Evolutionary conservation across 2,797 vertebrate species (phyloP), one percentile per base, ranked within the genome.

Genomic region (Neopelma chrysocephalum): DNA sequence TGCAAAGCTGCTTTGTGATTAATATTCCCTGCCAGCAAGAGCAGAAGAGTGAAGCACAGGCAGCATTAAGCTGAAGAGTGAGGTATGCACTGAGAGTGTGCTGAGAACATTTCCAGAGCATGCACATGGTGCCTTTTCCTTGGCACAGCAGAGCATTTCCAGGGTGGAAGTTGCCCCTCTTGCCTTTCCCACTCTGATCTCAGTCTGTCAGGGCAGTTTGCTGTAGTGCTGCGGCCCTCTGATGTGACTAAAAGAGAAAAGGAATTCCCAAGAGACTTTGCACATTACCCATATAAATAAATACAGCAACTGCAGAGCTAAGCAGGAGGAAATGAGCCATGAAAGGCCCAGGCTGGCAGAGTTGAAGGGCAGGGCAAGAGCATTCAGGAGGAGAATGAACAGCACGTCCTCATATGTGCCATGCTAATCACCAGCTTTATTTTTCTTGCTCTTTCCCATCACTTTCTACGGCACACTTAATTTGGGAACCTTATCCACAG

Each of bases 331-430:
- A 96, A 95, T 42, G 90, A 97, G 90, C 88, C 88, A 9, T 95
- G 96, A 84, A 95, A 53, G 72, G 66, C 56, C 34, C 82, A 56
- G 80, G 85, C 91, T 95, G 90, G 91, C 91, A 94, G 95, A 79
- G 96, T 93, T 96, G 93, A 96, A 96, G 95, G 95, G 81, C 95
- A 97, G 95, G 93, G 69, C 96, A 96, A 96, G 96, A 72, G 51
- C 86, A 5, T 45, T 83, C 20, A 58, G 77, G 66, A 87, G 77
- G 48, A 88, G 78, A 94, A 69, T 1, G 11, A 88, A 26, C 34
- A 6, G 83, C 84, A 85, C 2, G 7, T 65, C 88, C 91, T 80
- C 65, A 18, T 26, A 42, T 2, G 2, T 13, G 62, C 58, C 82
- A 73, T n/a, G 1, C 47, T 31, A 7, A 62, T 36, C 78, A 27